A percentile compares a stretch with the other conserved stretches of the same genome.
Evolutionary conservation across 2,113 vertebrate species (phyloP).

Genomic region (Nerophis ophidion): DNA sequence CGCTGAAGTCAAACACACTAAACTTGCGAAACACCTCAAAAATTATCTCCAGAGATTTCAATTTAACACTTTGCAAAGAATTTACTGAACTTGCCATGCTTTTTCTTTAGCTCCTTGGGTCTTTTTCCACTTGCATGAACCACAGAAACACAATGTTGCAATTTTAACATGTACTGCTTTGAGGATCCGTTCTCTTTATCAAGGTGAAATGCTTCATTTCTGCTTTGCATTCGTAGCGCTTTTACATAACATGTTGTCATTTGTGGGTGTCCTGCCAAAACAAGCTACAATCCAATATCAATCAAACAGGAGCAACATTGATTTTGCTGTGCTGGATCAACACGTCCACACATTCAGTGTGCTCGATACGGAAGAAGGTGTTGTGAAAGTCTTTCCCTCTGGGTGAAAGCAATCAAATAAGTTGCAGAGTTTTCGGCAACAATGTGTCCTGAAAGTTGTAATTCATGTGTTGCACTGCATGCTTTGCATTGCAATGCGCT

Average conservation of each 20-base stretch:
- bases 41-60: too few relatives aligned
- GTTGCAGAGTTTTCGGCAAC: slow-evolving; percentile 28
- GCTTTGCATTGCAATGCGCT: too few relatives aligned
- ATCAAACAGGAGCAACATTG: slow-evolving; percentile 50
- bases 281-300: slow-evolving; percentile 47
- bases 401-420: slow-evolving; percentile 21
- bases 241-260: slow-evolving; percentile 17
- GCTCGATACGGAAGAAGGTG: slow-evolving; percentile 20
- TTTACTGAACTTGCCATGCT: too few relatives aligned
- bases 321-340: slow-evolving; percentile 40
- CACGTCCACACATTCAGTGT: slow-evolving; percentile 36
- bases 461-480: slow-evolving; percentile 9
- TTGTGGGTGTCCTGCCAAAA: slow-evolving; percentile 34
- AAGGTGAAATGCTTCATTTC: slow-evolving; percentile 18
- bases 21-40: too few relatives aligned
- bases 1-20: too few relatives aligned
- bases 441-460: slow-evolving; percentile 31
- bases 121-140: too few relatives aligned
- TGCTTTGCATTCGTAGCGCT: slow-evolving; percentile 1
- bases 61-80: too few relatives aligned
- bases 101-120: too few relatives aligned
- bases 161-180: too few relatives aligned
- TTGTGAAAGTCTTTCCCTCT: slow-evolving; percentile 23
- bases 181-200: not conserved
- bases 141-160: too few relatives aligned